phyloP scores from a whole-genome alignment of 2,888 invertebrate genomes.

The Chaetoderma sp. region DNA sequence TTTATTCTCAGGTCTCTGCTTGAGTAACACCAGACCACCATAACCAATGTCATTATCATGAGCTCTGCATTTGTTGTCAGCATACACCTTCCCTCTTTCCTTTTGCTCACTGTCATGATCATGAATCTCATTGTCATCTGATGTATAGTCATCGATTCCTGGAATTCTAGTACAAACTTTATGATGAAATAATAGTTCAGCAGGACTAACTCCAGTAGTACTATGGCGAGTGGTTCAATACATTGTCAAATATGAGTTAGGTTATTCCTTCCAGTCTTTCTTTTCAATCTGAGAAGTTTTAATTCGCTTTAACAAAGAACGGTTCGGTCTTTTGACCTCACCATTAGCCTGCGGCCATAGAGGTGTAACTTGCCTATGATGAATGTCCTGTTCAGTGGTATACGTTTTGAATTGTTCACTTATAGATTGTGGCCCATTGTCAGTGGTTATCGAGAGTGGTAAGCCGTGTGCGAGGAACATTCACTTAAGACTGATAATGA shows the following conservation, averaged over 20 bases:
- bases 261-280: slow-evolving; percentile 23
- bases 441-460: slow-evolving; percentile 29
- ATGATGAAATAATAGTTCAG: slow-evolving; percentile 30
- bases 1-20: slow-evolving; percentile 20
- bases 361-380: slow-evolving; percentile 31
- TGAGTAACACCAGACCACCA: slow-evolving; percentile 24
- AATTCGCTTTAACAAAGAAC: slow-evolving; percentile 34
- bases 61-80: slow-evolving; percentile 5
- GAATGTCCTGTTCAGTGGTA: slow-evolving; percentile 27
- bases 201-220: slow-evolving; percentile 31
- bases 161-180: slow-evolving; percentile 34
- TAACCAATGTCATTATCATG: slow-evolving; percentile 5
- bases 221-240: slow-evolving; percentile 35
- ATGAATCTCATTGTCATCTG: slow-evolving; percentile 3
- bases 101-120: slow-evolving; percentile 22
- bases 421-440: slow-evolving; percentile 37
- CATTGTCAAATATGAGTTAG: slow-evolving; percentile 12
- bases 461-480: slow-evolving; percentile 32
- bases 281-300: slow-evolving; percentile 30
- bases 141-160: slow-evolving; percentile 1
- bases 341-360: slow-evolving; percentile 38
- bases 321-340: slow-evolving; percentile 38
- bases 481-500: too few relatives aligned
- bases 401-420: slow-evolving; percentile 25
- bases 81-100: slow-evolving; percentile 9